Evolutionary conservation across 2,888 invertebrate species (phyloP), one percentile per base, ranked within the genome.

Genomic region (Colletes collaris): DNA sequence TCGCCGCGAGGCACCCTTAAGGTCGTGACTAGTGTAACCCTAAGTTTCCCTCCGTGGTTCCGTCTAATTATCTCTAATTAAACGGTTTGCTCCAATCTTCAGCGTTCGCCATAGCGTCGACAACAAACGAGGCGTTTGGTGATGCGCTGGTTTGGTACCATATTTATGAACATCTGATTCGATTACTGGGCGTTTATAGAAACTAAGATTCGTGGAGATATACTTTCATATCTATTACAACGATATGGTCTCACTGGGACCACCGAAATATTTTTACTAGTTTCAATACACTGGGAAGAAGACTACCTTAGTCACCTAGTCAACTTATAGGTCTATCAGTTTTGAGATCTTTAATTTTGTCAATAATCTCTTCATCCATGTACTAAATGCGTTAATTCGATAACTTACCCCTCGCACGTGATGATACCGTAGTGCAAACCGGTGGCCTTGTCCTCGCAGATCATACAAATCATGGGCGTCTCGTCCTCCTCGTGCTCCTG

Each of bases 361-460:
- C 27, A 27, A 27, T 27, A 27, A 27, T 27, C 27, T 27, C 27
- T 27, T 27, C 27, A 27, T 27, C 2, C 27, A 27, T 27, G 1
- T 27, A 27, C 27, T 27, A 27, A 27, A 27, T 27, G 27, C 27
- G 27, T 27, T 27, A 27, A 27, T 27, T 27, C 27, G 27, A 27
- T 4, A 40, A 40, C 94, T 94, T 93, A 97, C 95, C 99, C 99
- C 94, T 99, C 99, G 94, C 99, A 99, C 74, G 99, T 99, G 91
- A 99, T 99, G 93, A 99, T 99, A 82, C 99, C 99, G 92, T 99
- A 99, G 93, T 99, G 99, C 74, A 99, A 95, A 46, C 99, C 99
- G 3, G 99, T 99, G 69, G 99, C 99, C 91, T 98, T 98, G 92
- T 99, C 99, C 93, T 98, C 98, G 93, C 99, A 99, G 90, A 99